Base-by-base conservation (phyloP, 2,113 vertebrate genomes). In the Protomyctophum bolini region DNA sequence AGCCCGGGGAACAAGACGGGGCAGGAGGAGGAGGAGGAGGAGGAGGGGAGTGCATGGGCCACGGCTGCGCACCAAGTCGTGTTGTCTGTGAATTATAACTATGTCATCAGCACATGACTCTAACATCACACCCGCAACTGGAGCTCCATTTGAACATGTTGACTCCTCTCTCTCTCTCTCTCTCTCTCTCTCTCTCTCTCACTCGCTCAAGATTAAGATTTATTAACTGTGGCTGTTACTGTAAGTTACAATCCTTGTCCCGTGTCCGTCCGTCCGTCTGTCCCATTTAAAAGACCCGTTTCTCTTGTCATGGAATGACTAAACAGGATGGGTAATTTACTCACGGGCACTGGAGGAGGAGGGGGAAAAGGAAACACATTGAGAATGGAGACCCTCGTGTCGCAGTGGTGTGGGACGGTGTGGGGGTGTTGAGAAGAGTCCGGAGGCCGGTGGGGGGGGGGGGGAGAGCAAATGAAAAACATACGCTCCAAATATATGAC, bases 401-500 rank as follows among this genome's bases (percentile, higher is more conserved):
- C 74, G 10, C 77, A 89, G 67, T 73, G 70, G 79, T 84, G 81
- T 84, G 81, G 84, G 85, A 46, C 56, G 8, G 50, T n/a, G 4
- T 33, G 33, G 33, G 33, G 33, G 11, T 10, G 33, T 41, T 41
- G 10, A 11, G 52, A 48, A 29, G 47, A 49, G 14, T 15, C 29
- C 55, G 21, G 56, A 58, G 11, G 29, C 12, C 4, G 46, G 10
- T 45, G 58, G 6, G 33, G 52, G 11, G 66, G 51, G 28, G 54
- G 81, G 81, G 77, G 82, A 72, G 83, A 68, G 73, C 41, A 85
- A 90, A 91, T 92, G 83, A 87, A 87, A 91, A 92, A 83, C 91
- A 93, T 86, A 88, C 84, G 87, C 81, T 84, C 80, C 77, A 73
- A 88, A 75, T 77, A 85, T 86, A 91, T 92, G 91, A 90, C 88